These are phyloP conservation scores for Galaxea fascicularis DNA, from an alignment of 92 coral and sea anemone species.

Conservation along the genomic window DNA sequence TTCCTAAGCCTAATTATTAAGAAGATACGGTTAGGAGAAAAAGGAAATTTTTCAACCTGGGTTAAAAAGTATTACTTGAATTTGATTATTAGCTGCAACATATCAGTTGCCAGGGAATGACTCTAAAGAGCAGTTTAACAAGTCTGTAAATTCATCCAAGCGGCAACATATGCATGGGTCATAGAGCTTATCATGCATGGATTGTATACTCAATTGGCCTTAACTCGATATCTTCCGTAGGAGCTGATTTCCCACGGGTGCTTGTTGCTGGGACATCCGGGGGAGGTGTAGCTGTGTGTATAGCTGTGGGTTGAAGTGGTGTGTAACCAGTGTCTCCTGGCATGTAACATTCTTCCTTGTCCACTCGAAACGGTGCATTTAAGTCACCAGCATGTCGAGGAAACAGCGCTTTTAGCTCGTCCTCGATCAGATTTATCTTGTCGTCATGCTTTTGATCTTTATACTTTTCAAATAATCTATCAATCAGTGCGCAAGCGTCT, in stretches of 20 bases:
- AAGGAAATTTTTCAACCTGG: too few species aligned
- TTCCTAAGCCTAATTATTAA: too few species aligned
- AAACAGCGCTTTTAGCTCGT: slow-evolving; percentile 53
- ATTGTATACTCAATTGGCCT: not conserved
- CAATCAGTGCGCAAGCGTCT: slow-evolving; percentile 58
- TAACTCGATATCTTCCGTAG: not conserved
- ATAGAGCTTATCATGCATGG: not conserved
- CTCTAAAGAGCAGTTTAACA: too few species aligned
- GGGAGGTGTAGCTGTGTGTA: not conserved
- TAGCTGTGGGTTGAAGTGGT: not conserved
- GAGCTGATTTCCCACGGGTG: not conserved
- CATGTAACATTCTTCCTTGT: not conserved
- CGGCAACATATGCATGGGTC: not conserved
- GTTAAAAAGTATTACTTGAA: too few species aligned
- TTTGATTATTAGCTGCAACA: too few species aligned
- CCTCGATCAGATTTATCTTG: slow-evolving; percentile 51
- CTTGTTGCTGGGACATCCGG: not conserved
- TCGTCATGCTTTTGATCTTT: slow-evolving; percentile 59
- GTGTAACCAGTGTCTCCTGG: not conserved
- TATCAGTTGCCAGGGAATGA: too few species aligned
- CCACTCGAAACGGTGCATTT: slow-evolving; percentile 39
- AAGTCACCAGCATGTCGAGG: slow-evolving; percentile 69
- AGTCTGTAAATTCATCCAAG: not conserved
- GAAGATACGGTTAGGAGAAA: too few species aligned
- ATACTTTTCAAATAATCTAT: slow-evolving; percentile 60